Evolutionary conservation across 2,888 invertebrate genomes (phyloP), one percentile per base, ranked within the genome.

Genomic region (Drosophila infuscata): DNA sequence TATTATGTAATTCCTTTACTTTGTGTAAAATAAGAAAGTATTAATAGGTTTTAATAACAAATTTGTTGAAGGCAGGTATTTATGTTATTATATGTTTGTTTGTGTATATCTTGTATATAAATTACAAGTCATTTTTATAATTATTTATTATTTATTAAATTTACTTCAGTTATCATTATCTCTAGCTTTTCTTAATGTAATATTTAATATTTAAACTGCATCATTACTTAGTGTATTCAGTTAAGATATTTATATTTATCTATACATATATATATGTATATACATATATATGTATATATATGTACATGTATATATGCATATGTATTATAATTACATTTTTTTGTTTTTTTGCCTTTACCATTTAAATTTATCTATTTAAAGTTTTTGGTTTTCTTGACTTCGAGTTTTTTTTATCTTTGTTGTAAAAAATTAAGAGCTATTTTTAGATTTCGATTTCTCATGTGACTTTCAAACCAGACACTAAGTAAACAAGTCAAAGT

Each of bases 21-120:
- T 88, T 88, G 81, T 88, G 88, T 88, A 87, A 90, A 89, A 87
- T 90, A 87, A 89, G 87, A 89, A 89, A 86, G 89, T 89, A 88
- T 84, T 85, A 90, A 81, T 89, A 84, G 79, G 86, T 85, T 81
- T 90, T 91, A 91, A 88, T 89, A 91, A 86, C 89, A 86, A 91
- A 89, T 90, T 91, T 89, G 85, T 91, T 89, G 91, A 91, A 91
- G 91, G 91, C 91, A 91, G 91, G 91, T 91, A 85, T 91, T 88
- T 90, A 90, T 91, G 88, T 91, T 90, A 79, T 89, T 84, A 83
- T 91, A 84, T 90, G 88, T 83, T 72, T 72, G 51, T 76, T 84
- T 80, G 78, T 83, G 79, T 85, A 79, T 88, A 81, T 90, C 84
- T 87, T 88, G 87, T 91, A 91, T 87, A 91, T 91, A 90, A 88